A percentile compares a stretch with the other conserved stretches of the same genome.
These are phyloP conservation scores for Lasiurus cinereus DNA, from an alignment of 2,113 vertebrate species.

Conservation along the genomic window DNA sequence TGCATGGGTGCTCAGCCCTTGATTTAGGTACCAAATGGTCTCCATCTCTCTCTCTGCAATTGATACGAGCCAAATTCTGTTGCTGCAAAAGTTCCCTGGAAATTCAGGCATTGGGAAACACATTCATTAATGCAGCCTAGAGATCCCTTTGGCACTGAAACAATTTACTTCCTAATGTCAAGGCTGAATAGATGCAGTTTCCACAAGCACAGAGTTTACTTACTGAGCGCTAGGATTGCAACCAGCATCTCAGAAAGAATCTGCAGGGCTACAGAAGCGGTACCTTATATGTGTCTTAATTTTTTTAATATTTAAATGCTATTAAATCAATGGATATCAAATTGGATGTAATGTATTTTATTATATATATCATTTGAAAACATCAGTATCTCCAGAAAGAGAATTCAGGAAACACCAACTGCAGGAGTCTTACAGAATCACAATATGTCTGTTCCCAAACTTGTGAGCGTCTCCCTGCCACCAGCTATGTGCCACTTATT, in stretches of 20 bases:
- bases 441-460: neutral
- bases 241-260: neutral
- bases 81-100: neutral
- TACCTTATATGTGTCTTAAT: neutral
- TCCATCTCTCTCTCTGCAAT: neutral
- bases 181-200: neutral
- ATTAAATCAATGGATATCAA: constrained; percentile 23
- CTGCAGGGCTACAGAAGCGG: neutral
- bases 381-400: neutral
- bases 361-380: constrained; percentile 7
- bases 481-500: neutral
- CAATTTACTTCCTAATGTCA: constrained; percentile 26
- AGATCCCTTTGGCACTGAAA: neutral
- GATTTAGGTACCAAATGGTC: neutral
- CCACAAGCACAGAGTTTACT: neutral
- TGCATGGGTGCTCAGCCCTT: neutral
- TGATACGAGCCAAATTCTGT: constrained; percentile 4
- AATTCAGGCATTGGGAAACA: neutral
- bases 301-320: constrained; percentile 37
- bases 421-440: neutral
- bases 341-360: neutral
- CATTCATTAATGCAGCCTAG: neutral
- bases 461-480: neutral
- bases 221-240: neutral
- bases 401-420: neutral